Evolutionary conservation across 2,888 invertebrate genomes (phyloP).

Genomic region (Sinhomidia bicolor): DNA sequence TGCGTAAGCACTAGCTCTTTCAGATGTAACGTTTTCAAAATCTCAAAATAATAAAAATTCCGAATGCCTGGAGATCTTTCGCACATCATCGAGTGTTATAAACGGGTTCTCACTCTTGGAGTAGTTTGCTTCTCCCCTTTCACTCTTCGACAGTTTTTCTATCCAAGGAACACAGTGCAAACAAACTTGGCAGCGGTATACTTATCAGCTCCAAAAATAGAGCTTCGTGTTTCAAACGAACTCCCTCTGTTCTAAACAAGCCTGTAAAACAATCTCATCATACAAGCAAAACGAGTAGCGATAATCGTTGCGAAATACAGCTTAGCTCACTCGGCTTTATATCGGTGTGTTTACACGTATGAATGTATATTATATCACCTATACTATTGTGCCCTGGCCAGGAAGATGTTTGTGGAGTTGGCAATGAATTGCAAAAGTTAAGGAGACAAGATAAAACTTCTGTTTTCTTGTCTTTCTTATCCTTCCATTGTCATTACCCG

Average conservation of each 20-base stretch:
- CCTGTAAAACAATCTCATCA: conserved; percentile 47
- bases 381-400: background rate
- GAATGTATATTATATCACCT: background rate
- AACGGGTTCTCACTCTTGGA: background rate
- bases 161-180: conserved; percentile 35
- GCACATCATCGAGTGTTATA: conserved; percentile 45
- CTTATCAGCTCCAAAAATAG: conserved; percentile 72
- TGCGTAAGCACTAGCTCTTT: too few species aligned
- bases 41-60: background rate
- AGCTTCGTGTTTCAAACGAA: conserved; percentile 55
- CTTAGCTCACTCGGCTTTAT: conserved; percentile 9
- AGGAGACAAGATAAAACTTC: background rate
- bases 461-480: background rate
- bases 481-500: background rate
- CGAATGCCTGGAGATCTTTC: conserved; percentile 56
- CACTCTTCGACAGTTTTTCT: conserved; percentile 41
- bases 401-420: background rate
- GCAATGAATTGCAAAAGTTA: background rate
- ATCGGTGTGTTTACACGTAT: background rate
- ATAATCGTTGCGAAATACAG: conserved; percentile 35
- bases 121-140: conserved; percentile 25
- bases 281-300: conserved; percentile 16
- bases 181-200: conserved; percentile 66
- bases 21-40: background rate
- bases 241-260: conserved; percentile 12